phyloP scores from a whole-genome alignment of 2,113 vertebrate species.

The Callospermophilus lateralis region DNA sequence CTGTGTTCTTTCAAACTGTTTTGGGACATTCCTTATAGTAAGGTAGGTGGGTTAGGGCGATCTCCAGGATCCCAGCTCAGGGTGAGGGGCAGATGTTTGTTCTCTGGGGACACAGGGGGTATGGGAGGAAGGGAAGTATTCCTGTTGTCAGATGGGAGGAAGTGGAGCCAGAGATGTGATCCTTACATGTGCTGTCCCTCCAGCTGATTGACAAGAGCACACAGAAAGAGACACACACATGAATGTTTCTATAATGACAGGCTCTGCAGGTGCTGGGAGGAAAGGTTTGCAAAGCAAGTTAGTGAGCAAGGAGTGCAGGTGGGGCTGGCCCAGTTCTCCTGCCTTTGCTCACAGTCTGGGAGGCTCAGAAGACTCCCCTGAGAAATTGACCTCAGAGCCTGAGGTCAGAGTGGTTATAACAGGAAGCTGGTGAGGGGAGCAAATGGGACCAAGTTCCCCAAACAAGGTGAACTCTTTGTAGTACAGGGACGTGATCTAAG shows the following conservation, averaged over 20 bases:
- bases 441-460: background rate
- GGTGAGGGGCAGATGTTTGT: background rate
- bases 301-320: background rate
- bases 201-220: background rate
- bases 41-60: background rate
- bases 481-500: too few species aligned
- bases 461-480: background rate
- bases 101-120: rapidly evolving
- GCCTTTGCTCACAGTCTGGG: background rate
- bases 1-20: background rate
- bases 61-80: background rate
- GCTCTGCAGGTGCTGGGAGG: background rate
- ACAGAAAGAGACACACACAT: background rate
- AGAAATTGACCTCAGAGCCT: background rate
- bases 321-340: background rate
- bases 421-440: background rate
- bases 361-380: background rate
- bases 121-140: background rate
- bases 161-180: background rate
- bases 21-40: background rate
- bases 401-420: background rate
- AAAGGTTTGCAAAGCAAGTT: background rate
- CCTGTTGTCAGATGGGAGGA: background rate
- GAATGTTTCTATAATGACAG: background rate
- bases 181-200: background rate